Conservation (phyloP, 2,797 vertebrate species). For the Myiothlypis coronata region DNA sequence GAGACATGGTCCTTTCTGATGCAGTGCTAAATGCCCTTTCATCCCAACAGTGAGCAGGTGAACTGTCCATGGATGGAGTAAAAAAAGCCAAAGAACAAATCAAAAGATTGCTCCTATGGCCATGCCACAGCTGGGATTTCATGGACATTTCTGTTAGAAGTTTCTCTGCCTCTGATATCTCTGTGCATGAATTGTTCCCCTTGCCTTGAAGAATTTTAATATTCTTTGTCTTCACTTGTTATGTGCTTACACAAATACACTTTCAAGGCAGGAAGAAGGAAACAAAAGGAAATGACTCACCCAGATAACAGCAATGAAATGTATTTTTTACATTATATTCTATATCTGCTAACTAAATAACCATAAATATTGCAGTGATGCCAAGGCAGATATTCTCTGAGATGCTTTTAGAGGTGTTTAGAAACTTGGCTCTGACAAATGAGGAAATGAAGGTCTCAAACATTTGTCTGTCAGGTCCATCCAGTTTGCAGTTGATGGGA, state of each 20-base stretch:
- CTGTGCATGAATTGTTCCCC: background rate
- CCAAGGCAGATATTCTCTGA: background rate
- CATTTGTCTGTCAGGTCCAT: background rate
- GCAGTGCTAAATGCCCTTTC: background rate
- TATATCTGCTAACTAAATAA: constrained; percentile 16
- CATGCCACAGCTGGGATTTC: background rate
- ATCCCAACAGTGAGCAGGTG: background rate
- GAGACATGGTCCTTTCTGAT: background rate
- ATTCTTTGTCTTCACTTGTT: background rate
- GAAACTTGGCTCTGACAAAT: background rate
- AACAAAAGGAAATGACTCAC: constrained; percentile 48
- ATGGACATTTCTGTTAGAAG: background rate
- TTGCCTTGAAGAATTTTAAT: background rate
- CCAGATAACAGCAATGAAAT: constrained; percentile 3
- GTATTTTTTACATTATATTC: constrained; percentile 23
- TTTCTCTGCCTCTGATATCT: background rate
- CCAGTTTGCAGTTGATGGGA: background rate
- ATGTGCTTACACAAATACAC: background rate
- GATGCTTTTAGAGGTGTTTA: constrained; percentile 15
- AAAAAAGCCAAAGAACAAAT: background rate
- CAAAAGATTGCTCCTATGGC: background rate
- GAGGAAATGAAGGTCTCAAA: background rate
- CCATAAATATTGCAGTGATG: background rate
- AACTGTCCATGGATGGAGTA: background rate
- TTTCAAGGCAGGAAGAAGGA: constrained; percentile 22